Evolutionary conservation across 2,797 vertebrate genomes (phyloP), one percentile per base, ranked within the genome.

Genomic region (Gambelia wislizenii): DNA sequence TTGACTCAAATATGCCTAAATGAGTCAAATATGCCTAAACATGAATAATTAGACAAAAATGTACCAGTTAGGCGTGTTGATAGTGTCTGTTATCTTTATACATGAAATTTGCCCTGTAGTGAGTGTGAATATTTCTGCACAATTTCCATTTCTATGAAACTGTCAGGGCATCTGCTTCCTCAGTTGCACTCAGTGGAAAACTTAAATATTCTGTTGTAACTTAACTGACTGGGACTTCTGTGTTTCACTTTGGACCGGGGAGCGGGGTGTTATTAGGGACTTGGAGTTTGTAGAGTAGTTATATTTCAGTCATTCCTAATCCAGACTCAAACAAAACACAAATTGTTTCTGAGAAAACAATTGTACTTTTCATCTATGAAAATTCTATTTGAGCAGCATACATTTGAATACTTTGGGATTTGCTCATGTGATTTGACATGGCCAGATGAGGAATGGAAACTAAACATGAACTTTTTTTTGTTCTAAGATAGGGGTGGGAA

Each of bases 301-400:
- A 10, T 54, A 72, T 20, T 85, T 16, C 42, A 81, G 20, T 70
- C 47, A 42, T 76, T 81, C 36, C 39, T 85, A 39, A 36, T 49
- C 5, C 27, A 39, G 42, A 22, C n/a, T 44, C 27, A 74, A 89
- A 86, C n/a, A 89, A 42, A 80, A 54, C n/a, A 64, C 1, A n/a
- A 81, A 72, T 89, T 81, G 67, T 85, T 85, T 72, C 91, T 93
- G 92, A 88, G 91, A 82, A 88, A 90, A 91, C 91, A 77, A 76
- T 54, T 86, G 27, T 80, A 10, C 39, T 80, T 85, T 89, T 89
- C 54, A 42, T 88, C 88, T 94, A 47, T 84, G 54, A 72, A 89
- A 80, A 10, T 49, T 84, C 75, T 42, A 7, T 84, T 75, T 83
- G 59, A 92, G 84, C 52, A n/a, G 22, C 89, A 56, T 69, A 78